phyloP scores from a whole-genome alignment of 2,888 invertebrate genomes.

The Geotrupes spiniger region DNA sequence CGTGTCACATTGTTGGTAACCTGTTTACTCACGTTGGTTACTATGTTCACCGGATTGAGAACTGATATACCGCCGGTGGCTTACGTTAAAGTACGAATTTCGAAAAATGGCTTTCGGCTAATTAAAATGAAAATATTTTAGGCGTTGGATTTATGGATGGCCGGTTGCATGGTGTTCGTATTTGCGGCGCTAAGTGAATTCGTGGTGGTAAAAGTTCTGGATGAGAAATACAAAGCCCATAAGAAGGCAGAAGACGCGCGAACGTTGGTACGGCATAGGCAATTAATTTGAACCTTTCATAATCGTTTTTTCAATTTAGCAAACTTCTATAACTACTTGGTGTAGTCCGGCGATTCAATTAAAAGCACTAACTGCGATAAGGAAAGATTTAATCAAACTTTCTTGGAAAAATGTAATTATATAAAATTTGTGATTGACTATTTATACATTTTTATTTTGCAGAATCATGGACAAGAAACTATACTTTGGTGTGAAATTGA shows the following conservation, averaged over 20 bases:
- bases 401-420: constrained; percentile 41
- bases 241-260: constrained; percentile 58
- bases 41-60: constrained; percentile 80
- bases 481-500: constrained; percentile 80
- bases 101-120: not conserved
- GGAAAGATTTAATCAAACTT: constrained; percentile 19
- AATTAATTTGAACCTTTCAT: no score
- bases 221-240: constrained; percentile 67
- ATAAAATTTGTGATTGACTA: constrained; percentile 6
- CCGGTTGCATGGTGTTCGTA: constrained; percentile 83
- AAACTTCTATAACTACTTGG: not conserved
- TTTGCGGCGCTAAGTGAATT: constrained; percentile 82
- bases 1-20: constrained; percentile 78
- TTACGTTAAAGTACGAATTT: constrained; percentile 70
- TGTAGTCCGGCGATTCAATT: not conserved
- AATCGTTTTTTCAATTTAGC: not conserved
- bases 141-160: constrained; percentile 87
- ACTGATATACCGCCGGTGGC: constrained; percentile 84
- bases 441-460: constrained; percentile 25
- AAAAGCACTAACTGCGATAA: not conserved
- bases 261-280: constrained; percentile 40
- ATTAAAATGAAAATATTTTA: constrained; percentile 38
- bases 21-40: constrained; percentile 79
- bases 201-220: constrained; percentile 77
- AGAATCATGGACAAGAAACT: constrained; percentile 66